A percentile compares a stretch with the other conserved stretches of the same genome.
phyloP scores from a whole-genome alignment of 2,113 vertebrate genomes.

The Phaethon lepturus region DNA sequence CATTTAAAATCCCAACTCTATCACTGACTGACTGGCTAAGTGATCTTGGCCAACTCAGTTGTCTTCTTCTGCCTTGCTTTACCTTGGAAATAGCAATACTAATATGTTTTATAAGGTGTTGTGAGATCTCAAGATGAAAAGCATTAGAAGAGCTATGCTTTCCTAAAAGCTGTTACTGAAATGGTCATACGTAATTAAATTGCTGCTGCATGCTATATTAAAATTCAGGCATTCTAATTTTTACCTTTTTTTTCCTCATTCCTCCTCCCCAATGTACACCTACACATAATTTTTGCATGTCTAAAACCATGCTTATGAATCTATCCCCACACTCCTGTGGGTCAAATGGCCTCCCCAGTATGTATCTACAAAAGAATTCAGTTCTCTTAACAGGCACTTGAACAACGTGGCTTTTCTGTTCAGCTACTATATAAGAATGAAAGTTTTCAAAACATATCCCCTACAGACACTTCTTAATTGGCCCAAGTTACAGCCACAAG shows the following conservation, averaged over 20 bases:
- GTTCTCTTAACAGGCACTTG: background rate
- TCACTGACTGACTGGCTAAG: background rate
- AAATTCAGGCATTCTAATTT: background rate
- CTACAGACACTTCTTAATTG: background rate
- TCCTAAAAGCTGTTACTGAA: background rate
- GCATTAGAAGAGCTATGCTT: background rate
- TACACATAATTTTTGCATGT: background rate
- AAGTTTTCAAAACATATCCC: background rate
- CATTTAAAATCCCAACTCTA: background rate
- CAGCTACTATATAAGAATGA: background rate
- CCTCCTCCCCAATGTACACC: accelerated
- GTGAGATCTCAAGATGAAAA: background rate
- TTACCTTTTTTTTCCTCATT: background rate
- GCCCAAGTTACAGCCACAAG: background rate
- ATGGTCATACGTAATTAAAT: background rate
- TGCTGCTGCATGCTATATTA: background rate
- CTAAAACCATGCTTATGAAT: background rate
- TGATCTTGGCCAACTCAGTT: background rate
- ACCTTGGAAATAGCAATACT: background rate
- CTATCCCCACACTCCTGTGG: background rate
- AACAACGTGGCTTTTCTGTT: background rate
- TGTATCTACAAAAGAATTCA: background rate
- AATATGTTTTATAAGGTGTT: background rate
- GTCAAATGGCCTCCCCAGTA: background rate
- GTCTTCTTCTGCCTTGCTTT: background rate